These are phyloP conservation scores for Pedionomus torquatus DNA, from an alignment of 2,113 vertebrate genomes.

Conservation along the genomic window DNA sequence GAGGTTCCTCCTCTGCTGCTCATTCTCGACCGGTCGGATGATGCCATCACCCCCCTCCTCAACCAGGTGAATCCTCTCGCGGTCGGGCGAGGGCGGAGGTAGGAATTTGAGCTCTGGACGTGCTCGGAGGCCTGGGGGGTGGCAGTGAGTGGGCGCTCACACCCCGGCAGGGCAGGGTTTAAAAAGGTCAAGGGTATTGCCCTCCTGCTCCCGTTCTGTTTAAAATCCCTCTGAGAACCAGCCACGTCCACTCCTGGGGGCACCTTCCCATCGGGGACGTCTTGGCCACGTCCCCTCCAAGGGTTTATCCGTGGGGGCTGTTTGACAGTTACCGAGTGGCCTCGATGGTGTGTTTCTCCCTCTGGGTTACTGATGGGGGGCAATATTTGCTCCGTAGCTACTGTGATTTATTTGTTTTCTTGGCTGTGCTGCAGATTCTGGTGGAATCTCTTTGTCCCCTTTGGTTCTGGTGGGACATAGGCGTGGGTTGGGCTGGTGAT, in stretches of 20 bases:
- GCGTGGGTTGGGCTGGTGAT: background rate
- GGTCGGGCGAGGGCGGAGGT: background rate
- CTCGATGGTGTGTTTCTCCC: background rate
- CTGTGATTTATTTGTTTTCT: background rate
- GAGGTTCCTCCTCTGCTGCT: constrained; percentile 93
- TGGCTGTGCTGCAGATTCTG: background rate
- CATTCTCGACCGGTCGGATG: constrained; percentile 91
- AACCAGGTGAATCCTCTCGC: constrained; percentile 74
- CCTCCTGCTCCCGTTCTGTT: accelerated
- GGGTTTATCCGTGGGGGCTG: too few relatives aligned
- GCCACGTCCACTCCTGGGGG: background rate
- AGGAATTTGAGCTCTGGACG: background rate
- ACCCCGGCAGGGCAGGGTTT: background rate
- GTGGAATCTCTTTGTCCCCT: background rate
- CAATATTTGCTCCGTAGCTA: background rate
- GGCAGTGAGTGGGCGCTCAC: background rate
- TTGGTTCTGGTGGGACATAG: background rate
- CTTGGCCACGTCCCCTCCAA: background rate
- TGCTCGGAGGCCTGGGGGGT: background rate
- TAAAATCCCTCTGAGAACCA: background rate
- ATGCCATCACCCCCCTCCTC: constrained; percentile 89
- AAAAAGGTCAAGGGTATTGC: background rate
- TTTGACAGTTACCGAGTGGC: background rate
- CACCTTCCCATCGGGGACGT: background rate
- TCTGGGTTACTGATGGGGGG: background rate